Conservation (phyloP, 2,113 vertebrate genomes). For the Eurypyga helias region DNA sequence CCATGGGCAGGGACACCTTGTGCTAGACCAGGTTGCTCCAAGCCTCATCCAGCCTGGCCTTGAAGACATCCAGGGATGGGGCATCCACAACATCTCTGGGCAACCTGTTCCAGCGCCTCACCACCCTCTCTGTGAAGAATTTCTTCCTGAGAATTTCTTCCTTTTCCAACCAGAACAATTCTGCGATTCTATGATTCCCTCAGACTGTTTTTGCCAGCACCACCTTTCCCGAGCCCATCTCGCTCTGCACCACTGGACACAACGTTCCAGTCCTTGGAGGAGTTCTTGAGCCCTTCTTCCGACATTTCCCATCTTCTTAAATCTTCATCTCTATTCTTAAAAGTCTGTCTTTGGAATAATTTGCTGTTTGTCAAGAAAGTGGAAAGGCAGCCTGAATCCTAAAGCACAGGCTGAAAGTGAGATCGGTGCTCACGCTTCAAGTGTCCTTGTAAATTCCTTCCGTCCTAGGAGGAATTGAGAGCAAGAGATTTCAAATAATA, state of each 20-base stretch:
- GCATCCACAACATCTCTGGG: too few species aligned
- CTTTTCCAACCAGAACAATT: too few species aligned
- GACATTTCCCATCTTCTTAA: background rate
- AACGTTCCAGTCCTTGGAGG: background rate
- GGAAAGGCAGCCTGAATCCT: background rate
- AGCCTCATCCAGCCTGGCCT: too few species aligned
- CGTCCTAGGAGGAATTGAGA: rapidly evolving
- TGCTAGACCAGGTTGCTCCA: too few species aligned
- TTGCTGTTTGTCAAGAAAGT: background rate
- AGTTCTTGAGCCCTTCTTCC: background rate
- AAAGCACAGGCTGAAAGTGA: rapidly evolving
- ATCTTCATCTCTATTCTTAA: background rate
- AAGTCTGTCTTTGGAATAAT: background rate
- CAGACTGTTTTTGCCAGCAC: too few species aligned
- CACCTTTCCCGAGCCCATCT: rapidly evolving
- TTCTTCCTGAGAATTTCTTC: too few species aligned
- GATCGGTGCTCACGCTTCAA: background rate
- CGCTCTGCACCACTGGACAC: background rate
- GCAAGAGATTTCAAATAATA: background rate
- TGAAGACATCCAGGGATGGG: too few species aligned
- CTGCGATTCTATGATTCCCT: too few species aligned
- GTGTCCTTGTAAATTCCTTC: background rate
- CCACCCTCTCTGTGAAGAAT: too few species aligned
- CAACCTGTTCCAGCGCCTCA: too few species aligned
- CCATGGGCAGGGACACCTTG: too few species aligned